Conservation (phyloP, 2,113 vertebrate genomes). For the Parotia lawesii region DNA sequence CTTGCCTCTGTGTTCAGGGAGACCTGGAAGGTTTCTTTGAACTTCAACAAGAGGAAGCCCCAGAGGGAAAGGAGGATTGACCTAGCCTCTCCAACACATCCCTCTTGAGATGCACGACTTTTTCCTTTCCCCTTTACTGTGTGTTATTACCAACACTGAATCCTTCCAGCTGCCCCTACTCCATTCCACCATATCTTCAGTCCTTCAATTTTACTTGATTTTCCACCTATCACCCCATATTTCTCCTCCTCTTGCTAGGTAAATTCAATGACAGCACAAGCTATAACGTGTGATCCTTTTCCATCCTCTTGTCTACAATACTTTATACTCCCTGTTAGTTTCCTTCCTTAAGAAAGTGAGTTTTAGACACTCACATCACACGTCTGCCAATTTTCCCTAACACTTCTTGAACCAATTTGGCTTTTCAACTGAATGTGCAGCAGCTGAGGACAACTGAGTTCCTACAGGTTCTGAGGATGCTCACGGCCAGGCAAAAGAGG, state of each 20-base stretch:
- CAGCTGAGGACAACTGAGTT: accelerated
- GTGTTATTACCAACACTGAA: not conserved
- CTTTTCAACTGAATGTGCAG: not conserved
- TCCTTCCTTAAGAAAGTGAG: not conserved
- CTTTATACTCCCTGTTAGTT: not conserved
- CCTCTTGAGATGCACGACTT: not conserved
- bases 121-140: not conserved
- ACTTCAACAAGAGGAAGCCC: not conserved
- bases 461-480: not conserved
- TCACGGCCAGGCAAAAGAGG: not conserved
- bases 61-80: accelerated
- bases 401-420: not conserved
- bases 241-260: not conserved
- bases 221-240: not conserved
- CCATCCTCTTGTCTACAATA: not conserved
- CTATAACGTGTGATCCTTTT: not conserved
- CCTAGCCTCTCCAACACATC: not conserved
- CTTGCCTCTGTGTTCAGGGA: not conserved
- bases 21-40: not conserved
- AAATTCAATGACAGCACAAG: not conserved
- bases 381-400: not conserved
- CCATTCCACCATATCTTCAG: not conserved
- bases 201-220: not conserved
- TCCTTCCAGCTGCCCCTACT: not conserved
- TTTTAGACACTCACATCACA: not conserved